Evolutionary conservation across 2,113 vertebrate genomes (phyloP), one percentile per base, ranked within the genome.

Genomic region (Thomomys bottae): DNA sequence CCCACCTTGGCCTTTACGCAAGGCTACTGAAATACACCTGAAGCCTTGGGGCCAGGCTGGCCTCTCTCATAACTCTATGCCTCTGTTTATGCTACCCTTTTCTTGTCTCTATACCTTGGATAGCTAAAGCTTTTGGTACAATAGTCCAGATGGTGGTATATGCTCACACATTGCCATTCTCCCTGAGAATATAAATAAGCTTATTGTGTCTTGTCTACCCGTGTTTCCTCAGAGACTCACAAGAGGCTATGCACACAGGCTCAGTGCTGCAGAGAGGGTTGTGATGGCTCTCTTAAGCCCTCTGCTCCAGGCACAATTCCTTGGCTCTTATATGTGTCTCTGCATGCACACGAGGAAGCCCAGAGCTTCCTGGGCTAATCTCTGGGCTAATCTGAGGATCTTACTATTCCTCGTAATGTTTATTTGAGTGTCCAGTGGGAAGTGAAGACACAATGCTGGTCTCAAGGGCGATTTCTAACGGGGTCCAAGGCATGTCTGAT

Each of bases 131-230:
- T 40, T 28, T 6, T 18, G 14, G 4, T 54, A 15, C 49, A 54
- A 54, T 5, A 40, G n/a, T 1, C 28, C 4, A 5, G 2, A 11
- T 0, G 42, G 17, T 0, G 42, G 63, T 1, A 1, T 3, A 21
- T 18, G 32, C 38, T 80, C 57, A 32, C 8, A 3, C 0, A 8
- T 8, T 26, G 30, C 9, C 45, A n/a, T 71, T 73, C n/a, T 84
- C 38, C 45, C 9, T 0, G 24, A 73, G 73, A 84, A 68, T 11
- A 40, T 1, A 4, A n/a, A 40, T 1, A 4, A n/a, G 28, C 30
- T 42, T 20, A 11, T 34, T 32, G 66, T 45, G 21, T 14, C 34
- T 57, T 36, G 24, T 10, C 66, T 32, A n/a, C 3, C 34, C 67
- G 81, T 42, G n/a, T 8, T 49, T 32, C 70, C 24, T 75, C 14